Evolutionary conservation across 2,888 invertebrate genomes (phyloP).

Genomic region (Caradrina kadenii): DNA sequence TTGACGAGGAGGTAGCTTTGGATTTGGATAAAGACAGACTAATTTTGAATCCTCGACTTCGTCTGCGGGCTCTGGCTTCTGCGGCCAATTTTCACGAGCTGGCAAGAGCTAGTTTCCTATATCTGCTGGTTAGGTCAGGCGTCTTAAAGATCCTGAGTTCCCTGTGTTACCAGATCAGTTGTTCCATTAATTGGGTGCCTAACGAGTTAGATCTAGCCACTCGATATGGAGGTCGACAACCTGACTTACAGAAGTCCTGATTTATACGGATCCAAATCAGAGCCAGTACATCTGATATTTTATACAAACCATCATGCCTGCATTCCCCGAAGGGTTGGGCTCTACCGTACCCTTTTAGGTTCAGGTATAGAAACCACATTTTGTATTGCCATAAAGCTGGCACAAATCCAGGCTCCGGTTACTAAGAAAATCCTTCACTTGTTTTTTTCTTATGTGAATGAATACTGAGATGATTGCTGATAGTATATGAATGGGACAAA

Average conservation of each 20-base stretch:
- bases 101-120: background rate
- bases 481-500: too few relatives aligned
- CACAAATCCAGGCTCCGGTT: too few relatives aligned
- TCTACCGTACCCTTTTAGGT: too few relatives aligned
- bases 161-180: constrained; percentile 5
- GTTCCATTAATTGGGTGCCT: constrained; percentile 29
- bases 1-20: too few relatives aligned
- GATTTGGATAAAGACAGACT: too few relatives aligned
- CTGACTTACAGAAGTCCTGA: constrained; percentile 16
- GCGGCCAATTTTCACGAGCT: too few relatives aligned
- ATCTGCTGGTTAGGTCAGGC: background rate
- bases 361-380: background rate
- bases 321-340: background rate
- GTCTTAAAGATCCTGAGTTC: constrained; percentile 16
- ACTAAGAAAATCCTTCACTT: too few relatives aligned
- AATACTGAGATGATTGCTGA: too few relatives aligned
- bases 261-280: background rate
- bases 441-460: too few relatives aligned
- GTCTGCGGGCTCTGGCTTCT: too few relatives aligned
- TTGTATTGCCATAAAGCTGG: background rate
- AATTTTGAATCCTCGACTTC: too few relatives aligned
- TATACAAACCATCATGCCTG: background rate
- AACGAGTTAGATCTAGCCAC: constrained; percentile 29
- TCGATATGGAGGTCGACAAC: constrained; percentile 21
- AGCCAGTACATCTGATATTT: background rate